Evolutionary conservation across 2,888 invertebrate species (phyloP), one percentile per base, ranked within the genome.

Genomic region (Zele albiditarsus): DNA sequence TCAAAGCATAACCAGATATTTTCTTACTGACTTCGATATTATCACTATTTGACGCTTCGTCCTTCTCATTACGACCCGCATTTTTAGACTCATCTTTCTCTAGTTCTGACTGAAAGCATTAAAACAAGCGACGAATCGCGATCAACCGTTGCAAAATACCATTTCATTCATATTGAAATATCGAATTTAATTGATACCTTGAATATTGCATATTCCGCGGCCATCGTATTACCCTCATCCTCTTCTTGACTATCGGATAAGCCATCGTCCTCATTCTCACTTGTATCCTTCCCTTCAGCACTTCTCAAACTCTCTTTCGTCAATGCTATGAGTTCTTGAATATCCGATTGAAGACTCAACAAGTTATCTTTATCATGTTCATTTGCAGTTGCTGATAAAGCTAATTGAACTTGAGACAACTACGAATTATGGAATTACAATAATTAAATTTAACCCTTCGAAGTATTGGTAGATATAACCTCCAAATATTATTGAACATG

Each of bases 291-390:
- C 16, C 72, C 79, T 78, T 76, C 83, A 25, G 84, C 74, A 74
- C 80, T 82, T 75, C 90, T 89, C 72, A 93, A 84, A 80, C 91
- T 92, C 85, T 94, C 93, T 83, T 91, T 90, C 0, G 95, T 95
- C 53, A 95, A 89, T n/a, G 91, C 90, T 70, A 95, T 92, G 0
- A 95, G 90, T 86, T 95, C 93, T 79, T 92, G 89, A 58, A 95
- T 90, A 84, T 95, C 94, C 27, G 91, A 90, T 83, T 92, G 91
- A 14, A 95, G 89, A 62, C 92, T 90, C 67, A 91, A 78, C 27
- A 95, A 89, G 33, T 93, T 92, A 65, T 91, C 90, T 57, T 90
- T 91, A 79, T 92, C 92, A 0, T 90, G 88, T 25, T 90, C 90
- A 76, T 90, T 89, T 20, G 90, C 83, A 14, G 91, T 90, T 23